Evolutionary conservation across 1,140 invertebrate species (phyloP).

Genomic region (Coboldia fuscipes): DNA sequence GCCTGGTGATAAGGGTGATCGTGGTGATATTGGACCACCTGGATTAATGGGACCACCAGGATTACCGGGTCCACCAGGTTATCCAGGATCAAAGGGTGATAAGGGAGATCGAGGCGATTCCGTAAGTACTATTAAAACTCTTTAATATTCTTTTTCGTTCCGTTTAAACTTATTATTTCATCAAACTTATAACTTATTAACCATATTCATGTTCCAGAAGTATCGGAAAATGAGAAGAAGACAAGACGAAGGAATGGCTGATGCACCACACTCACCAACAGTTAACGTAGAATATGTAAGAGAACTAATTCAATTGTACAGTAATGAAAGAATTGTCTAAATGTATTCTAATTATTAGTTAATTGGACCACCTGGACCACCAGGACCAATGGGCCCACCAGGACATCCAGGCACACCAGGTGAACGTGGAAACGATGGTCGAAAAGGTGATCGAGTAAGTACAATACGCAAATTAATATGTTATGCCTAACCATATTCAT

Average conservation of each 20-base stretch:
- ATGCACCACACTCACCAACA: conserved; percentile 15
- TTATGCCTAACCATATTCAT: too few relatives aligned
- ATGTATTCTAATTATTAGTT: conserved; percentile 6
- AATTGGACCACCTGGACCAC: conserved; percentile 19
- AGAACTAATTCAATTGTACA: too few relatives aligned
- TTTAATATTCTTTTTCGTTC: conserved; percentile 1
- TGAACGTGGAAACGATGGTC: conserved; percentile 51
- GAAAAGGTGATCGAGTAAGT: conserved; percentile 72
- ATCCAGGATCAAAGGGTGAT: conserved; percentile 68
- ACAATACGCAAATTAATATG: conserved; percentile 4
- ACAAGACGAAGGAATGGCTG: conserved; percentile 30
- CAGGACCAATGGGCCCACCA: conserved; percentile 45
- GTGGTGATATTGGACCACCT: conserved; percentile 74
- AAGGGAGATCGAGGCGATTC: conserved; percentile 85
- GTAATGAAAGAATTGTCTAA: too few relatives aligned
- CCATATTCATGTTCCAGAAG: conserved; percentile 57
- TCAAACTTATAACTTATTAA: too few relatives aligned
- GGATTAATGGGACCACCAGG: conserved; percentile 61
- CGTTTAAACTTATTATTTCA: conserved; percentile 19
- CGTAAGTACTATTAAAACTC: conserved; percentile 32
- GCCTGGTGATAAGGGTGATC: conserved; percentile 75
- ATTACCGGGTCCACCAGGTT: conserved; percentile 47
- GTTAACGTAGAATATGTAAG: conserved; percentile 21
- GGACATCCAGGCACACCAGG: conserved; percentile 64
- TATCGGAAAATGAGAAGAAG: conserved; percentile 75